A percentile compares a stretch with the other conserved stretches of the same genome.
phyloP scores from a whole-genome alignment of 2,888 invertebrate genomes.

The Spodoptera exigua region DNA sequence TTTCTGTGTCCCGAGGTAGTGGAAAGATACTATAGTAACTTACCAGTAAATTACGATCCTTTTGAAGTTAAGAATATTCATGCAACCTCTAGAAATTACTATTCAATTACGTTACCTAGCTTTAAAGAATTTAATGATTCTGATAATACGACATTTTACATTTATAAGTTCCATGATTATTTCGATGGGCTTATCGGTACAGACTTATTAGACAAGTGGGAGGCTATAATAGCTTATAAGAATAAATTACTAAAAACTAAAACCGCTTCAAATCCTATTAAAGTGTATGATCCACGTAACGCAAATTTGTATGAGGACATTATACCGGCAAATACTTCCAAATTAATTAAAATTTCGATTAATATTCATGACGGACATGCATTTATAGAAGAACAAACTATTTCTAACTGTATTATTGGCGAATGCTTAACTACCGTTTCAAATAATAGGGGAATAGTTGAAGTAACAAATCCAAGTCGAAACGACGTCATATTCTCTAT shows the following conservation, averaged over 20 bases:
- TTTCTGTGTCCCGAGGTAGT: background rate
- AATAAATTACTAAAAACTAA: background rate
- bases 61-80: constrained; percentile 9
- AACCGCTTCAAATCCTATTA: constrained; percentile 5
- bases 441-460: constrained; percentile 6
- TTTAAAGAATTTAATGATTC: constrained; percentile 11
- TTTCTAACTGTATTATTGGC: constrained; percentile 1
- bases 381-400: constrained; percentile 3
- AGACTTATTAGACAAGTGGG: background rate
- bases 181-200: constrained; percentile 14
- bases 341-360: background rate
- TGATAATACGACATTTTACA: background rate
- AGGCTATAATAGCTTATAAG: background rate
- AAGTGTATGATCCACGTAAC: background rate
- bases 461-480: constrained; percentile 1
- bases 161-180: constrained; percentile 10
- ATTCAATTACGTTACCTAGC: constrained; percentile 9
- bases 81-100: constrained; percentile 10
- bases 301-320: background rate
- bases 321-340: constrained; percentile 1
- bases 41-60: constrained; percentile 3
- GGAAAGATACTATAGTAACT: constrained; percentile 3
- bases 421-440: constrained; percentile 4
- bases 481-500: constrained; percentile 2
- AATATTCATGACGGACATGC: background rate